These are phyloP conservation scores for Spermophilus dauricus DNA, from an alignment of 2,113 vertebrate species.

Conservation along the genomic window DNA sequence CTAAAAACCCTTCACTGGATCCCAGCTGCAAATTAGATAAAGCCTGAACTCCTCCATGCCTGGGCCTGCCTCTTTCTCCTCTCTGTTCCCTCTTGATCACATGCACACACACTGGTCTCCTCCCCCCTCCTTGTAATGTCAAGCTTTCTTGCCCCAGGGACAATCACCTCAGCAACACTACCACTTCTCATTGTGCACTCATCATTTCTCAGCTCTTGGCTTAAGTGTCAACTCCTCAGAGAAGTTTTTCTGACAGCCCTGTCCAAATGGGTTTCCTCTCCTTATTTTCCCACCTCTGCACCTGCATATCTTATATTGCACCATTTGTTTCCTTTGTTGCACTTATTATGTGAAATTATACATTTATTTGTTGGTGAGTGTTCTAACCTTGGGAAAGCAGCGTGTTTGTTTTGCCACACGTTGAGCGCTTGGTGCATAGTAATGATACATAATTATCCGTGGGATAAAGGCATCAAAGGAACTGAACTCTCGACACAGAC, in stretches of 20 bases:
- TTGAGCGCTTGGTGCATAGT: neutral
- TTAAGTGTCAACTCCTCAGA: conserved; percentile 1
- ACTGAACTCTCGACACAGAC: neutral
- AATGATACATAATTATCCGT: neutral
- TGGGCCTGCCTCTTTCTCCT: neutral
- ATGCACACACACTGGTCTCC: neutral
- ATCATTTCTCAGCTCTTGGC: neutral
- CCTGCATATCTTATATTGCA: neutral
- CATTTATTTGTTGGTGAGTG: neutral
- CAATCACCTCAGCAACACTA: neutral
- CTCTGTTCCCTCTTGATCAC: neutral
- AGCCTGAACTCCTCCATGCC: neutral
- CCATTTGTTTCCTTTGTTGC: neutral
- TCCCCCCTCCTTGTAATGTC: neutral
- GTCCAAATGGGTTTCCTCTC: neutral
- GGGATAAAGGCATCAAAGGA: neutral
- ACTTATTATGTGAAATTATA: neutral
- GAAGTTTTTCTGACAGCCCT: conserved; percentile 8
- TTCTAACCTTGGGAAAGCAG: neutral
- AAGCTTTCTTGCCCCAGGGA: neutral
- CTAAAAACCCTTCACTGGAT: neutral
- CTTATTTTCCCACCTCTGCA: neutral
- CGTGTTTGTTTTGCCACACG: neutral
- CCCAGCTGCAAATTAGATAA: neutral
- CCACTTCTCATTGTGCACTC: neutral